phyloP scores from a whole-genome alignment of 2,113 vertebrate species.

The Neofelis nebulosa region DNA sequence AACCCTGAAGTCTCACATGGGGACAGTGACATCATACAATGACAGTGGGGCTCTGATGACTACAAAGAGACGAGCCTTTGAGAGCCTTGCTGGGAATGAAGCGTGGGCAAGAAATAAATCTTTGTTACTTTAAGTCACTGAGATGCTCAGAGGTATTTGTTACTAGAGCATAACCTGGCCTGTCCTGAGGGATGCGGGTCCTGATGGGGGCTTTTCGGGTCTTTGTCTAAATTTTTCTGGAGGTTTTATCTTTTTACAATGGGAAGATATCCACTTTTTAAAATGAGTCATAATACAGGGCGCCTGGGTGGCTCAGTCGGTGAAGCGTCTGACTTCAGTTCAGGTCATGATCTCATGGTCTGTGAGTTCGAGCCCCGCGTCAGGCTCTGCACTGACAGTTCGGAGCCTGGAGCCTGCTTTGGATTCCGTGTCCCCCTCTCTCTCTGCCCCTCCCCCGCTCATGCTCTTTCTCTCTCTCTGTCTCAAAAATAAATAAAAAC shows the following conservation, averaged over 20 bases:
- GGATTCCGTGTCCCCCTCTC: too few relatives aligned
- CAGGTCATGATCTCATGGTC: too few relatives aligned
- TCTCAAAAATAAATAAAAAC: too few relatives aligned
- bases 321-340: too few relatives aligned
- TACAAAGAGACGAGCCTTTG: not conserved
- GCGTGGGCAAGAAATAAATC: not conserved
- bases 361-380: too few relatives aligned
- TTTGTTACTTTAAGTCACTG: not conserved
- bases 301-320: too few relatives aligned
- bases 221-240: not conserved
- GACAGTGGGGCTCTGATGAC: not conserved
- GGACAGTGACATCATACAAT: not conserved
- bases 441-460: too few relatives aligned
- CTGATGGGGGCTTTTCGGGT: not conserved
- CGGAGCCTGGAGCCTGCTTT: too few relatives aligned
- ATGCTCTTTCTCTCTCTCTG: too few relatives aligned
- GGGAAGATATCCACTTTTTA: not conserved
- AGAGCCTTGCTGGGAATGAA: not conserved
- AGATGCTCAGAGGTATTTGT: not conserved
- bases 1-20: not conserved
- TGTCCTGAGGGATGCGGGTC: not conserved
- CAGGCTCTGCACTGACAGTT: too few relatives aligned
- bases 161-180: not conserved
- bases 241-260: not conserved
- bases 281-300: too few relatives aligned